phyloP scores from a whole-genome alignment of 2,888 invertebrate species.

The Ptychoptera contaminata region DNA sequence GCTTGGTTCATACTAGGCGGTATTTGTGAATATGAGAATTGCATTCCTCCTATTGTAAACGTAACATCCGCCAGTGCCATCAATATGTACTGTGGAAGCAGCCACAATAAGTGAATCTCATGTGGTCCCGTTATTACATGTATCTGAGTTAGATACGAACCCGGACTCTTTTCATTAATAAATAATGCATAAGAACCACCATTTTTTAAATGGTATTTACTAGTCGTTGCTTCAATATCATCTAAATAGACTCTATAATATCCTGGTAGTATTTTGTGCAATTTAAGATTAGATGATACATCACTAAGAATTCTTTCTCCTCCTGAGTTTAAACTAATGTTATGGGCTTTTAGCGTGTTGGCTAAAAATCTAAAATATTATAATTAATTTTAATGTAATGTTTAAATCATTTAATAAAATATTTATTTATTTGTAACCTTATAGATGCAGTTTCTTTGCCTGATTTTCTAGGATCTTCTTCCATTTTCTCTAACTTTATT shows the following conservation, averaged over 20 bases:
- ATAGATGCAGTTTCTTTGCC: constrained; percentile 19
- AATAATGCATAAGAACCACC: constrained; percentile 18
- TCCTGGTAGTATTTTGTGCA: constrained; percentile 15
- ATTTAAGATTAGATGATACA: constrained; percentile 5
- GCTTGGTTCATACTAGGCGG: constrained; percentile 83
- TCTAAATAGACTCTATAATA: constrained; percentile 17
- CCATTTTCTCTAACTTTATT: constrained; percentile 9
- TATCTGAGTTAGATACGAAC: neutral
- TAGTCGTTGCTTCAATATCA: constrained; percentile 1
- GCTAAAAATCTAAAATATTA: too few species aligned
- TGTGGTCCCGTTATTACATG: constrained; percentile 29
- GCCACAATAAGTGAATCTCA: constrained; percentile 40
- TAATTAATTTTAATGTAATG: too few species aligned
- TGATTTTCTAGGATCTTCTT: constrained; percentile 22
- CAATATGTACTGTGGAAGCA: constrained; percentile 50
- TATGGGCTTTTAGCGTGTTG: too few species aligned
- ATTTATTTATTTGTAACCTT: neutral
- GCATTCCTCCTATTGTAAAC: constrained; percentile 53
- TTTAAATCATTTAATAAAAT: too few species aligned
- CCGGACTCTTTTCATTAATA: too few species aligned
- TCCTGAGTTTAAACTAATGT: too few species aligned
- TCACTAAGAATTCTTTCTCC: too few species aligned
- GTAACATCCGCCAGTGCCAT: constrained; percentile 43
- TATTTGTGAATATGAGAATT: constrained; percentile 55
- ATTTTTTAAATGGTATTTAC: constrained; percentile 14